These are phyloP conservation scores for Amyelois transitella DNA, from an alignment of 1,140 invertebrate genomes.

Conservation along the genomic window DNA sequence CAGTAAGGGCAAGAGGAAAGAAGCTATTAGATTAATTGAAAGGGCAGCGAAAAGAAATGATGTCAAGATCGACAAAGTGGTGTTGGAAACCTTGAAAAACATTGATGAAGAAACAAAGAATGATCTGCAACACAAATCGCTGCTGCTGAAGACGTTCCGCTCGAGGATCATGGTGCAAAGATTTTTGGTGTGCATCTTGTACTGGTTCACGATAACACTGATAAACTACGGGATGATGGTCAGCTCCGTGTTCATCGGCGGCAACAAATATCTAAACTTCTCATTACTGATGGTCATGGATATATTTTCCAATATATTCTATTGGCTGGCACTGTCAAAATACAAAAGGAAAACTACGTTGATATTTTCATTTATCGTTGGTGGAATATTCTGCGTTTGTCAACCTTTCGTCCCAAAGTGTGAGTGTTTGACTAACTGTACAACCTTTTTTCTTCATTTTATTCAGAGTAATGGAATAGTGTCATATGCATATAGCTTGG, in stretches of 20 bases:
- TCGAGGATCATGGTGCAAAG: conserved; percentile 56
- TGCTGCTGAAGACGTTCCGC: conserved; percentile 51
- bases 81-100: conserved; percentile 45
- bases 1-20: conserved; percentile 71
- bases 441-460: no score
- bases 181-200: conserved; percentile 79
- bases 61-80: conserved; percentile 33
- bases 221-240: conserved; percentile 90
- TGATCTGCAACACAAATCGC: conserved; percentile 31
- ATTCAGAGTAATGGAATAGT: no score
- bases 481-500: no score
- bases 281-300: conserved; percentile 80
- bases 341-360: conserved; percentile 50
- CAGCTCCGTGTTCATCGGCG: conserved; percentile 84
- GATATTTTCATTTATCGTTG: conserved; percentile 44
- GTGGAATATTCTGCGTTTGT: conserved; percentile 51
- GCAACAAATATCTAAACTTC: conserved; percentile 82
- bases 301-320: conserved; percentile 81
- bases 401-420: conserved; percentile 58
- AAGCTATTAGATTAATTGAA: conserved; percentile 43
- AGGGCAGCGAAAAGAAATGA: conserved; percentile 53
- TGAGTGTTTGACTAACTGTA: no score
- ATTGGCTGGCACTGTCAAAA: conserved; percentile 56
- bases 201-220: conserved; percentile 83
- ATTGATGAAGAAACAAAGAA: conserved; percentile 28